Base-by-base conservation (phyloP, 1,140 invertebrate species). In the Proales similis region DNA sequence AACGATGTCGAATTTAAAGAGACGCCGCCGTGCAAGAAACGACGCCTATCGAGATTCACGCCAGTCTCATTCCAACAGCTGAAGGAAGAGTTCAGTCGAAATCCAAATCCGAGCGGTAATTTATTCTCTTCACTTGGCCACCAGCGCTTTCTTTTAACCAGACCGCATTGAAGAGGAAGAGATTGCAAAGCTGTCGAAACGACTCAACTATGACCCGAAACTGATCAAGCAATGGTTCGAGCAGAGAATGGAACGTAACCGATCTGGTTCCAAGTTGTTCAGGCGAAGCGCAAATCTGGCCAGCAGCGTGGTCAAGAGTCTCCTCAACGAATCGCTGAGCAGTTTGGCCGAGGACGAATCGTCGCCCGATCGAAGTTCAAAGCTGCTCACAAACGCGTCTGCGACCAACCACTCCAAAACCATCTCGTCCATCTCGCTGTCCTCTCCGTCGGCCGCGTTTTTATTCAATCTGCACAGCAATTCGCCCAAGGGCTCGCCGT, bases 181-280 rank as follows among this genome's bases (percentile, higher is more conserved):
- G n/a, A 24, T 57, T 19, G 30, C 14, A 3, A 12, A 29, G 11
- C 17, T 57, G 2, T 24, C 51, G 3, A 57, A 57, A 20, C 36
- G 45, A 5, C 39, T 57, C 19, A 57, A 57, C 32, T 57, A 57
- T 19, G 51, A 57, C 9, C 26, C 29, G 20, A 42, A 57, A 0
- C 30, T 57, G 24, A 19, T 57, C 3, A 43, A 57, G 45, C 29
- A 57, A 27, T 57, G 51, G 51, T 57, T 57, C 22, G 45, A 17
- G 39, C 24, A 57, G 20, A 57, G 32, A 26, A 17, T 19, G 5
- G 24, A 57, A 57, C 3, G 33, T 9, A 36, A 9, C 14, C 14
- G 14, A 36, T 24, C 36, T 43, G 6, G 45, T 29, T 30, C 20
- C 33, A 14, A 53, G 29, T 36, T n/a, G 17, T 38, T 29, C 33